A percentile compares a stretch with the other conserved stretches of the same genome.
Conservation (phyloP, 2,797 vertebrate species). For the Jordanella pulchra region DNA sequence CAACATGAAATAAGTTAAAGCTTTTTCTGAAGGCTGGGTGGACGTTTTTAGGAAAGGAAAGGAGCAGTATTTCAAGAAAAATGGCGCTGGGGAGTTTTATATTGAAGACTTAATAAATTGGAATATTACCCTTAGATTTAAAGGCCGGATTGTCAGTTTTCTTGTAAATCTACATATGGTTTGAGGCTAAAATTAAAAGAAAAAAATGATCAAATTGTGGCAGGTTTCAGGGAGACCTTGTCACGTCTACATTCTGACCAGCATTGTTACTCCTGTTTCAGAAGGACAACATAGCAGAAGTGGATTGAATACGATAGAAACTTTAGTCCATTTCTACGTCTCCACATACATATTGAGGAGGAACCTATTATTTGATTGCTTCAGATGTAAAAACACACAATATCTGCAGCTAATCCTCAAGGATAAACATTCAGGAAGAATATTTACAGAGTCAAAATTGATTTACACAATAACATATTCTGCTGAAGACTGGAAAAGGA, state of each 20-base stretch:
- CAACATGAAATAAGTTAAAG: not conserved
- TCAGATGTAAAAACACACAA: not conserved
- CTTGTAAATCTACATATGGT: not conserved
- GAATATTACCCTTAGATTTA: not conserved
- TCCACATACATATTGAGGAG: too few relatives aligned
- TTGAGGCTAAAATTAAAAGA: not conserved
- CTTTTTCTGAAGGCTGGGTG: not conserved
- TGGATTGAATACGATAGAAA: too few relatives aligned
- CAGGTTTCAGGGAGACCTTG: not conserved
- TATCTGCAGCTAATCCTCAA: not conserved
- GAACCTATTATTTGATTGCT: not conserved
- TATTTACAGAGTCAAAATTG: not conserved
- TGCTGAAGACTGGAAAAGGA: not conserved
- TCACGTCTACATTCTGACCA: not conserved
- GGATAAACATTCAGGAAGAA: not conserved
- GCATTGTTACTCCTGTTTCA: not conserved
- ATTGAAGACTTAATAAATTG: not conserved
- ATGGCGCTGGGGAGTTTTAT: not conserved
- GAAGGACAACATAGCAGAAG: too few relatives aligned
- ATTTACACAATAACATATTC: not conserved
- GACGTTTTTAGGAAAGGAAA: not conserved
- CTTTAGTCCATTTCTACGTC: too few relatives aligned
- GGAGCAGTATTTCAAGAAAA: not conserved
- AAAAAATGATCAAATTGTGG: not conserved
- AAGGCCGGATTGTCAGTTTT: not conserved